Percentiles rank a stretch among this genome's conserved stretches.
Conservation (phyloP, 2,888 invertebrate genomes). For the Scaptomyza flava region DNA sequence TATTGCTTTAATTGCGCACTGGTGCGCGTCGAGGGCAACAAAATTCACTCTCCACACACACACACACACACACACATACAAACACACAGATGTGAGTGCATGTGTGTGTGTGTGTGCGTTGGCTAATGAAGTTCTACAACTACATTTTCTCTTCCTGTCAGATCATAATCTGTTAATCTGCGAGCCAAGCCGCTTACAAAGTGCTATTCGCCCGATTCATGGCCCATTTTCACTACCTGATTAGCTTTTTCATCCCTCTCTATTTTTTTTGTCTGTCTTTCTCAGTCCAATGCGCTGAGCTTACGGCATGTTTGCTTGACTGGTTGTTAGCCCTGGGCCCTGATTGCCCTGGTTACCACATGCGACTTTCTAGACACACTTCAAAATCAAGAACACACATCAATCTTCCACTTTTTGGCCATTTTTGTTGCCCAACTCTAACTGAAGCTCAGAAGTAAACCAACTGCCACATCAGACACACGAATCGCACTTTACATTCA, state of each 20-base stretch:
- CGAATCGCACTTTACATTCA: constrained; percentile 7
- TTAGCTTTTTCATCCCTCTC: constrained; percentile 22
- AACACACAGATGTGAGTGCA: constrained; percentile 14
- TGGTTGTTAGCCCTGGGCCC: constrained; percentile 7
- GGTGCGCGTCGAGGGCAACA: constrained; percentile 64
- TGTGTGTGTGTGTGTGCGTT: constrained; percentile 57
- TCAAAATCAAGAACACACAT: constrained; percentile 41
- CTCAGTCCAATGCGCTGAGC: constrained; percentile 26
- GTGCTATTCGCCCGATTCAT: constrained; percentile 17
- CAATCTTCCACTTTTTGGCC: constrained; percentile 45
- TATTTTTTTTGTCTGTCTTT: background rate
- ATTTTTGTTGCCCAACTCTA: constrained; percentile 3
- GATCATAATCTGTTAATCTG: constrained; percentile 79
- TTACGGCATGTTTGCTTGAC: constrained; percentile 38
- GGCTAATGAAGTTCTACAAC: constrained; percentile 79
- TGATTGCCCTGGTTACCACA: constrained; percentile 44
- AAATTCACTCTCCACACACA: constrained; percentile 56
- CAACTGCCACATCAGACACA: constrained; percentile 13
- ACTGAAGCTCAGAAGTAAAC: constrained; percentile 28
- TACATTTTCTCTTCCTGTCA: constrained; percentile 63
- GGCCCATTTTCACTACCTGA: constrained; percentile 20
- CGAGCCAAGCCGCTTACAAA: constrained; percentile 53
- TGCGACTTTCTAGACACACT: constrained; percentile 3
- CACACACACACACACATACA: background rate
- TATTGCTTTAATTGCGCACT: constrained; percentile 78